Conservation (phyloP, 1,140 invertebrate genomes). For the Cydia pomonella region DNA sequence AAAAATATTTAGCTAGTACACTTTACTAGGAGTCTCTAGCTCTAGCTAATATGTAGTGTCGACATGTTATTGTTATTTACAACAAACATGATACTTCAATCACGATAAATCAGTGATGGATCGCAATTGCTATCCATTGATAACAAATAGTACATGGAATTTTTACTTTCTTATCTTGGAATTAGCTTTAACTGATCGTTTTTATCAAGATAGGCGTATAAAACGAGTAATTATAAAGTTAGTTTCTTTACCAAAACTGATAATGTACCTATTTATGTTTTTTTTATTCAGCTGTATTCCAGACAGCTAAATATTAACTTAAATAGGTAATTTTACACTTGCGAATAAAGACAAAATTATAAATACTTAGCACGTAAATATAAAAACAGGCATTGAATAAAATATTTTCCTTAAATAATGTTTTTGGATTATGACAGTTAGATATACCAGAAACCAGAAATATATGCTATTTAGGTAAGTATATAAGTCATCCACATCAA, state of each 20-base stretch:
- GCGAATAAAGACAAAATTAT: too few species aligned
- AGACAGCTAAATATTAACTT: too few species aligned
- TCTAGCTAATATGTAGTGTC: background rate
- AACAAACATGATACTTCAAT: background rate
- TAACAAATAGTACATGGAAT: background rate
- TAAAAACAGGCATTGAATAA: too few species aligned
- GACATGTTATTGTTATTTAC: background rate
- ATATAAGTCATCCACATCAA: too few species aligned
- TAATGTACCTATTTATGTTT: too few species aligned
- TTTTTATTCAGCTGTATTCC: too few species aligned
- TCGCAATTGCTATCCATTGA: background rate
- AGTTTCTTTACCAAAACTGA: background rate
- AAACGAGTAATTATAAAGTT: background rate
- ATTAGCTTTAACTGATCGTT: slow-evolving; percentile 17
- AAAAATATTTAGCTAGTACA: slow-evolving; percentile 1
- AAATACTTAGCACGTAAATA: too few species aligned
- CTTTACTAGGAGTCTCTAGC: background rate
- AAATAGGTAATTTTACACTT: too few species aligned
- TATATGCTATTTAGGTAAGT: too few species aligned
- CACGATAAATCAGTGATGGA: slow-evolving; percentile 2
- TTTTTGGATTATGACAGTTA: too few species aligned
- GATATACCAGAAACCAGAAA: too few species aligned
- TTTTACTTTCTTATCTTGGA: background rate
- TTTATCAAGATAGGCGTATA: background rate
- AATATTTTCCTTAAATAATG: too few species aligned